Conservation (phyloP, 2,113 vertebrate genomes). For the Pagrus major region DNA sequence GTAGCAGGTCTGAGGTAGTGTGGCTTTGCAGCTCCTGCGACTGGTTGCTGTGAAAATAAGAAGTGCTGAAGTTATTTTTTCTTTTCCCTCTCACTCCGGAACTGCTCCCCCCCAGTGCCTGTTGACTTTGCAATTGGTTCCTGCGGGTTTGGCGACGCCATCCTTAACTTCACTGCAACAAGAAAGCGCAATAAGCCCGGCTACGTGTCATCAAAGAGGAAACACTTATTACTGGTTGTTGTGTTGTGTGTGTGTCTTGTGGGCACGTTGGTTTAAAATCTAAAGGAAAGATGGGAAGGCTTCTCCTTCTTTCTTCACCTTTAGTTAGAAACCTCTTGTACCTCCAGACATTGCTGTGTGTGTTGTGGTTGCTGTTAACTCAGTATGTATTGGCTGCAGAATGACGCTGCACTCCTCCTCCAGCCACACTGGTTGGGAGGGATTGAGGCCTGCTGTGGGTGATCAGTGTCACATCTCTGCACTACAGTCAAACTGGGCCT, state of each 20-base stretch:
- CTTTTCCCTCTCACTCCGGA: slow-evolving; percentile 47
- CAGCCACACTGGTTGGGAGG: slow-evolving; percentile 16
- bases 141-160: slow-evolving; percentile 62
- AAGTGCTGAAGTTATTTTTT: slow-evolving; percentile 28
- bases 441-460: slow-evolving; percentile 31
- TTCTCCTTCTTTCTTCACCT: background rate
- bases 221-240: slow-evolving; percentile 20
- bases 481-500: background rate
- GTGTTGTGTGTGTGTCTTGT: slow-evolving; percentile 24
- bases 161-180: slow-evolving; percentile 57
- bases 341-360: slow-evolving; percentile 35
- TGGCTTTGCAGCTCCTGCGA: slow-evolving; percentile 10
- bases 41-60: slow-evolving; percentile 47
- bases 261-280: slow-evolving; percentile 9
- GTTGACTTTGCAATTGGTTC: slow-evolving; percentile 75
- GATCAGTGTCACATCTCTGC: slow-evolving; percentile 1
- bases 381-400: slow-evolving; percentile 39
- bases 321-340: slow-evolving; percentile 28
- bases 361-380: slow-evolving; percentile 32
- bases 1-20: slow-evolving; percentile 28
- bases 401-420: slow-evolving; percentile 41
- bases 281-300: background rate
- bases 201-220: slow-evolving; percentile 55
- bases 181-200: slow-evolving; percentile 26
- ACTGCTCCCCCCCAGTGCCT: slow-evolving; percentile 61